Evolutionary conservation across 1,140 invertebrate species (phyloP), one percentile per base, ranked within the genome.

Genomic region (Drosophila willistoni): DNA sequence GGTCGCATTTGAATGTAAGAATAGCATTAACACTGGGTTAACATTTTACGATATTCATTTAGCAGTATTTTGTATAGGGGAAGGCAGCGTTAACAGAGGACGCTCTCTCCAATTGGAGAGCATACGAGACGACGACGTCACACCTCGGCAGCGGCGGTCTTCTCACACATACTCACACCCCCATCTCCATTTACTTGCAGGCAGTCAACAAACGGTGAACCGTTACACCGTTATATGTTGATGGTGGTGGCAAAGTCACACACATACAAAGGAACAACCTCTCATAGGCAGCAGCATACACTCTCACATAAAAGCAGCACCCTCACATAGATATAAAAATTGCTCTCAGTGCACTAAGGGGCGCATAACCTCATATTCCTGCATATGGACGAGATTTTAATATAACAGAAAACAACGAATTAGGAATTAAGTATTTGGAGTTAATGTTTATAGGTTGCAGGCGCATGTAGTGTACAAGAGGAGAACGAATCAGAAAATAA

Each of bases 181-280:
- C 44, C 36, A 12, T 12, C 63, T 59, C 44, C 42, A 76, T 73
- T 22, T 73, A 79, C 77, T 70, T 67, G 34, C 67, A 39, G 34
- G 73, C 66, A 77, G 66, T 73, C 61, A 77, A 70, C 72, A 71
- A 60, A 85, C 82, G 82, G 79, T 79, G 72, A 71, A 77, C 82
- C 75, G 78, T 87, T 86, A 81, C 79, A 86, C 82, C 69, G 73
- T 77, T 84, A 65, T 77, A 61, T 78, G 86, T 85, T 83, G 83
- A 76, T 87, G 86, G 86, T 87, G 84, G 80, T 87, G 84, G 77
- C 76, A 61, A 42, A 57, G 64, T 76, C 61, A 59, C 33, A 51
- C 67, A 69, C 65, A 42, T 41, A 57, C 65, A 55, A 29, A 36
- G 19, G 36, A n/a, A 64, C 33, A 34, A 29, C 5, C 42, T 22